Evolutionary conservation across 2,888 invertebrate species (phyloP), one percentile per base, ranked within the genome.

Genomic region (Epistrophe eligans): DNA sequence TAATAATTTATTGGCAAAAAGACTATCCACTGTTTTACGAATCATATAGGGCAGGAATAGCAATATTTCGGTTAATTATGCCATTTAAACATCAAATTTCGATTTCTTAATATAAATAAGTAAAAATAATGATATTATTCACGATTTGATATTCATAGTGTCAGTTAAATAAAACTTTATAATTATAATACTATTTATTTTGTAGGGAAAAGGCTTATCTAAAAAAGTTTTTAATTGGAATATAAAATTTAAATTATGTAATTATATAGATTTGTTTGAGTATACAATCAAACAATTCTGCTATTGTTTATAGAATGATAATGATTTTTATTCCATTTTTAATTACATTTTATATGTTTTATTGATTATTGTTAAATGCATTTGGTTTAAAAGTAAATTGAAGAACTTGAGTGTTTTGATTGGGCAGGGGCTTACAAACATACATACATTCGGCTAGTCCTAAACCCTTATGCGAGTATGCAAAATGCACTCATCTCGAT

Each of bases 271-370:
- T 13, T 13, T 52, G 52, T 52, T 13, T 52, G 13, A 13, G 10
- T 9, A 24, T 55, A 50, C 50, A n/a, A n/a, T 52, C 52, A 58
- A 40, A 43, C 48, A 40, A 19, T 60, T 28, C 17, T 5, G 24
- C 43, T 28, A 28, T 62, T 62, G 62, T 43, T 62, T 55, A 55
- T 52, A 17, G 4, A 35, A n/a, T 58, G 11, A 17, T 40, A 17
- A 19, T 58, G 38, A 60, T 64, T 64, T 45, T 66, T 79, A 60
- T 60, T 60, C 13, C 3, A 70, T 70, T 58, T 76, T 62, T 52
- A 76, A 82, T 82, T 82, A 60, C 72, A 77, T 77, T 77, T 77
- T 66, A 74, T 71, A 50, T 60, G 79, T 50, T 71, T 71, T 66
- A 62, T 45, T 73, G 45, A 73, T 58, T 73, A 48, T 62, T 19